These are phyloP conservation scores for Gambusia yucatana DNA, from an alignment of 2,797 vertebrate genomes.

Conservation along the genomic window DNA sequence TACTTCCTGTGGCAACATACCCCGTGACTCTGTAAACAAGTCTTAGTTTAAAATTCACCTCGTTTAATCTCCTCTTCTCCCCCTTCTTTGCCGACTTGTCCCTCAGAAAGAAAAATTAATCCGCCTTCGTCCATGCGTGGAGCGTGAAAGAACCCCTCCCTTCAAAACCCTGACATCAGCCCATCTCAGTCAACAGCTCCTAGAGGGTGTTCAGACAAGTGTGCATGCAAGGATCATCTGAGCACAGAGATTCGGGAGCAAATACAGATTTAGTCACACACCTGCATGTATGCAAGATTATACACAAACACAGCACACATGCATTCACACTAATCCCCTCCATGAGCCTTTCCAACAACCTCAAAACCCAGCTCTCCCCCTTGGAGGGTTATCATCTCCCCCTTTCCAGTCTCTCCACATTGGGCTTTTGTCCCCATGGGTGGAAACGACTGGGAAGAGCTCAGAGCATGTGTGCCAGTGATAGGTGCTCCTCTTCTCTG, in stretches of 20 bases:
- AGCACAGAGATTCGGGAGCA: conserved; percentile 59
- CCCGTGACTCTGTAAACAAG: conserved; percentile 76
- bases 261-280: conserved; percentile 76
- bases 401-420: conserved; percentile 57
- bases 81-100: conserved; percentile 40
- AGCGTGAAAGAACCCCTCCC: conserved; percentile 60
- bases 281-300: conserved; percentile 70
- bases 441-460: conserved; percentile 65
- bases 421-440: conserved; percentile 67
- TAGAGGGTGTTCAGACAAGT: conserved; percentile 69
- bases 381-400: conserved; percentile 61
- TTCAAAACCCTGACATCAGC: conserved; percentile 70
- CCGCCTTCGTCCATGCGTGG: conserved; percentile 57
- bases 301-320: conserved; percentile 54
- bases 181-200: conserved; percentile 67
- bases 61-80: conserved; percentile 66
- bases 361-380: conserved; percentile 55
- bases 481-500: conserved; percentile 61
- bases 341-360: conserved; percentile 56
- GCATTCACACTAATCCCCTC: conserved; percentile 67
- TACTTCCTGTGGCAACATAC: conserved; percentile 63
- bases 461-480: conserved; percentile 59
- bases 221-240: conserved; percentile 63
- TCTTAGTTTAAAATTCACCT: conserved; percentile 74
- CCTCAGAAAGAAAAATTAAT: conserved; percentile 65